Base-by-base conservation (phyloP, 2,797 vertebrate genomes). In the Ceyx erithaca region DNA sequence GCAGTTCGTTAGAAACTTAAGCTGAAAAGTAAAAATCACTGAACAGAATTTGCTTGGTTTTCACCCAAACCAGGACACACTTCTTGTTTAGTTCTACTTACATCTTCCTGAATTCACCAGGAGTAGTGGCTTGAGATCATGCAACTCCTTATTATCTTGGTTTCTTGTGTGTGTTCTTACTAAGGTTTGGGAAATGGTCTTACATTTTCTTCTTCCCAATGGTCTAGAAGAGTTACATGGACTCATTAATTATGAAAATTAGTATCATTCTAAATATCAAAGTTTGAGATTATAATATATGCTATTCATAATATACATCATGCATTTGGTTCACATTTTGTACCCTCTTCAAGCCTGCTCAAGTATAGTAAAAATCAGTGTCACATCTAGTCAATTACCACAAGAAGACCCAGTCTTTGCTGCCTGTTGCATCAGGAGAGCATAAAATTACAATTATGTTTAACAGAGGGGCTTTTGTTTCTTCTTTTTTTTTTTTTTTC, bases 351-450 rank as follows among this genome's bases (percentile, higher is more conserved):
- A 77, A 85, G 73, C 31, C 40, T 77, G 12, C 52, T 73, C 20
- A 59, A 54, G 17, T 40, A 43, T 26, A 58, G n/a, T 41, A 43
- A 52, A 84, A 91, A 63, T 31, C 22, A 85, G 12, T 10, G 8
- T 59, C 57, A 73, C 35, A 19, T 52, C 30, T 57, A 46, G 67
- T 45, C 68, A 63, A 49, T 54, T 73, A 66, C 57, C 2, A 0
- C 35, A 73, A 55, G 35, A 94, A 76, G 30, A 88, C 18, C 35
- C 67, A 14, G 48, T 63, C 48, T 79, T 67, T 26, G 10, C n/a
- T 84, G 57, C 45, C 41, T 92, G 61, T 88, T 91, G 61, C 80
- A 84, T 86, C 75, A 91, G 75, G 84, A 88, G 31, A 88, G n/a
- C 31, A 80, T 33, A 51, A 76, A 52, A 40, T 85, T 89, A 55